Evolutionary conservation across 1,140 invertebrate genomes (phyloP).

Genomic region (Hypsibius dujardini): DNA sequence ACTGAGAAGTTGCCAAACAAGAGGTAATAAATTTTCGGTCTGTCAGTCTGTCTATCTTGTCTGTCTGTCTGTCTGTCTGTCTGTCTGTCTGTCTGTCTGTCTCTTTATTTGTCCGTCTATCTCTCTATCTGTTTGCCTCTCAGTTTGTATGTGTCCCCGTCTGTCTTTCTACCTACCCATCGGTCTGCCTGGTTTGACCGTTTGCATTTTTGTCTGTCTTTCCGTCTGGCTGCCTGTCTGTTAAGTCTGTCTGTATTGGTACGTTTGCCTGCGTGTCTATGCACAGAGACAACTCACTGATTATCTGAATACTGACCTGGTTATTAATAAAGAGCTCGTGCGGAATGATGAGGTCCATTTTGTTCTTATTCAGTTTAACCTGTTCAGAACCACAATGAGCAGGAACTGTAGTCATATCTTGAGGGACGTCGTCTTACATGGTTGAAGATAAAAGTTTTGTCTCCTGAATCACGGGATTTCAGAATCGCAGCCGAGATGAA

Average conservation of each 20-base stretch:
- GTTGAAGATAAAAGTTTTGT: constrained; percentile 45
- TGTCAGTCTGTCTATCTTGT: too few species aligned
- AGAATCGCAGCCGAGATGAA: constrained; percentile 50
- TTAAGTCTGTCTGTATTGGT: too few species aligned
- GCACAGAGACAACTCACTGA: too few species aligned
- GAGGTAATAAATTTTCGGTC: too few species aligned
- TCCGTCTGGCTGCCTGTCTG: too few species aligned
- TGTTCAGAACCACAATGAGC: constrained; percentile 22
- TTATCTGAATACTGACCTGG: constrained; percentile 35
- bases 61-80: too few species aligned
- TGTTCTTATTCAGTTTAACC: constrained; percentile 51
- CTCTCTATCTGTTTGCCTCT: not conserved
- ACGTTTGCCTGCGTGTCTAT: too few species aligned
- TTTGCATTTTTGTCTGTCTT: too few species aligned
- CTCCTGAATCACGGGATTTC: constrained; percentile 41
- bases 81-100: too few species aligned
- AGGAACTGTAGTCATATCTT: too few species aligned
- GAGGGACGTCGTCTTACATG: constrained; percentile 39
- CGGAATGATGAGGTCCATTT: constrained; percentile 62
- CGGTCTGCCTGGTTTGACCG: too few species aligned
- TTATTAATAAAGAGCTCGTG: constrained; percentile 76
- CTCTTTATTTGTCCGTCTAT: too few species aligned
- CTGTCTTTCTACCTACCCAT: not conserved
- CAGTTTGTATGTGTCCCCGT: not conserved
- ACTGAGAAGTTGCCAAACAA: not conserved